Evolutionary conservation across 1,140 invertebrate genomes (phyloP).

Genomic region (Elymnias hypermnestra): DNA sequence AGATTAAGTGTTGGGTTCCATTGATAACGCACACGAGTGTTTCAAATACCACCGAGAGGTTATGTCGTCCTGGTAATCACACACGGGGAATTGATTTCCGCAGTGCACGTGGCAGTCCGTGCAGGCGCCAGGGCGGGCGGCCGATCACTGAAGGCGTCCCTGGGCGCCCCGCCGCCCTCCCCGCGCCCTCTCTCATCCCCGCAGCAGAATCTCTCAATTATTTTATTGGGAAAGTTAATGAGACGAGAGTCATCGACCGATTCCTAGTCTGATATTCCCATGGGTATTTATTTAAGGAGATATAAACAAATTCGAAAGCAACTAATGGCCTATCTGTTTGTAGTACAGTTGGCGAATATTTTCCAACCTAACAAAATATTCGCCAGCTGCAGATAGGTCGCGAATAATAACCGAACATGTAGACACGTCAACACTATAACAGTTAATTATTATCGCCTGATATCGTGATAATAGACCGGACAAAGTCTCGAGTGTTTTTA

Average conservation of each 20-base stretch:
- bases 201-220: constrained; percentile 66
- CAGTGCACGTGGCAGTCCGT: constrained; percentile 32
- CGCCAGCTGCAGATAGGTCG: too few relatives aligned
- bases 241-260: constrained; percentile 53
- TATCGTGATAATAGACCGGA: too few relatives aligned
- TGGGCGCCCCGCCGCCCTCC: constrained; percentile 36
- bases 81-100: constrained; percentile 28
- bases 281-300: constrained; percentile 17
- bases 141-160: constrained; percentile 57
- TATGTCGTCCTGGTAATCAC: constrained; percentile 35
- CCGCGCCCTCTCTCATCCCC: constrained; percentile 33
- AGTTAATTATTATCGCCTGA: too few relatives aligned
- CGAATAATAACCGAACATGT: too few relatives aligned
- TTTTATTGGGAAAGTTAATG: constrained; percentile 73
- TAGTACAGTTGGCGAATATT: too few relatives aligned
- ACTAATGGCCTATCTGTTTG: neutral
- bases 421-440: too few relatives aligned
- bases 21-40: neutral
- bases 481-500: too few relatives aligned
- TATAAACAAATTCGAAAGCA: neutral
- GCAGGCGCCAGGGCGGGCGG: constrained; percentile 50
- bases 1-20: neutral
- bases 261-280: constrained; percentile 42
- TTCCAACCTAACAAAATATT: too few relatives aligned
- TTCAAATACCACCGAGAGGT: constrained; percentile 20